Conservation (phyloP, 2,888 invertebrate genomes). For the Actias luna region DNA sequence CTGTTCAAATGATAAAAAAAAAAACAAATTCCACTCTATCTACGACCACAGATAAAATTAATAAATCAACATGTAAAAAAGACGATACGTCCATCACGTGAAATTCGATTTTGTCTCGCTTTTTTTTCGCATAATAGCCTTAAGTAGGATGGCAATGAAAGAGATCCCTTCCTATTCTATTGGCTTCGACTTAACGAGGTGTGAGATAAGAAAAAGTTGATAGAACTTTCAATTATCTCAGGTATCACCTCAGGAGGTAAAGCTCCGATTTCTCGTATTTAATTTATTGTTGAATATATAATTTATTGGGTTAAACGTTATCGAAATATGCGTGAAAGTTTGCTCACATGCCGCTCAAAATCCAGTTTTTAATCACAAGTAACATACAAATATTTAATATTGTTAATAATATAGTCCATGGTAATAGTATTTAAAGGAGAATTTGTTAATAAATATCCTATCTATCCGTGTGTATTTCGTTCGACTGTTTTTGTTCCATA, state of each 20-base stretch:
- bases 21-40: slow-evolving; percentile 1
- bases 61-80: slow-evolving; percentile 46
- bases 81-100: slow-evolving; percentile 48
- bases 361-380: not conserved
- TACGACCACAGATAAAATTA: slow-evolving; percentile 13
- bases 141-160: slow-evolving; percentile 38
- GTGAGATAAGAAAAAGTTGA: slow-evolving; percentile 42
- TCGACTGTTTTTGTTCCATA: no score
- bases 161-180: slow-evolving; percentile 41
- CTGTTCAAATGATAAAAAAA: no score
- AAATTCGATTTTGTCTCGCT: slow-evolving; percentile 54
- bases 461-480: no score
- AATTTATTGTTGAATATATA: no score
- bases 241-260: not conserved
- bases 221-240: slow-evolving; percentile 45
- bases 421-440: no score
- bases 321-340: not conserved
- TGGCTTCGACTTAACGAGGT: slow-evolving; percentile 51
- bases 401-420: no score
- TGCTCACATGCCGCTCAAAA: not conserved
- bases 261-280: not conserved
- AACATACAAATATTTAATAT: no score
- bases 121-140: slow-evolving; percentile 54
- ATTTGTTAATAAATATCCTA: no score
- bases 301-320: not conserved